Conservation (phyloP, 2,797 vertebrate species). For the Chelidonichthys spinosus region DNA sequence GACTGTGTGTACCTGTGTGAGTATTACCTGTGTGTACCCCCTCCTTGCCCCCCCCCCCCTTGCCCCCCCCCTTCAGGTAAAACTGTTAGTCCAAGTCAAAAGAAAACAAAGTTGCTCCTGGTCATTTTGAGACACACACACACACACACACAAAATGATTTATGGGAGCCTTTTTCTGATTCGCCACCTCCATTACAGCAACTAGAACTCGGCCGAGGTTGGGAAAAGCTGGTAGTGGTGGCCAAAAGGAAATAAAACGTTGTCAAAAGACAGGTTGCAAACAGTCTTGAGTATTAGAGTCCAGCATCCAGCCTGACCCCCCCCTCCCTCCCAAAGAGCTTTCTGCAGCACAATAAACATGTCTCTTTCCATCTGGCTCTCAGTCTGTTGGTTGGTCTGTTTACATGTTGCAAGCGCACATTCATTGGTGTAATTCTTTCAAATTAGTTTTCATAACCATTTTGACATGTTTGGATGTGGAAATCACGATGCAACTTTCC, state of each 20-base stretch:
- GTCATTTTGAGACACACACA: no score
- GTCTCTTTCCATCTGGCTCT: conserved; percentile 6
- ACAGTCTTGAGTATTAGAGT: not conserved
- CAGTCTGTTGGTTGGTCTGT: not conserved
- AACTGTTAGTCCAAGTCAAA: no score
- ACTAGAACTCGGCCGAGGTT: not conserved
- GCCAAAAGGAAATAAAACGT: not conserved
- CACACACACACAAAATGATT: no score
- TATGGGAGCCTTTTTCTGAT: not conserved
- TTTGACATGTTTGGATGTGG: not conserved
- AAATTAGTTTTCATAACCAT: not conserved
- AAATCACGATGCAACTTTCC: not conserved
- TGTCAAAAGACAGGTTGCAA: not conserved
- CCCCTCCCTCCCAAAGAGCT: not conserved
- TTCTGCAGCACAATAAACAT: not conserved
- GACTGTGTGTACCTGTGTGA: no score
- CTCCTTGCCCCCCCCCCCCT: no score
- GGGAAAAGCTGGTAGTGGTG: not conserved
- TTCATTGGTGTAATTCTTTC: not conserved
- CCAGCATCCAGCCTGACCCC: not conserved
- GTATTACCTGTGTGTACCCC: no score
- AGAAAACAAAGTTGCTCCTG: no score
- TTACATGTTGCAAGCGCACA: not conserved
- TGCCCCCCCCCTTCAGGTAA: no score
- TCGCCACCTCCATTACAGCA: not conserved